Evolutionary conservation across 2,797 vertebrate genomes (phyloP).

Genomic region (Miichthys miiuy): DNA sequence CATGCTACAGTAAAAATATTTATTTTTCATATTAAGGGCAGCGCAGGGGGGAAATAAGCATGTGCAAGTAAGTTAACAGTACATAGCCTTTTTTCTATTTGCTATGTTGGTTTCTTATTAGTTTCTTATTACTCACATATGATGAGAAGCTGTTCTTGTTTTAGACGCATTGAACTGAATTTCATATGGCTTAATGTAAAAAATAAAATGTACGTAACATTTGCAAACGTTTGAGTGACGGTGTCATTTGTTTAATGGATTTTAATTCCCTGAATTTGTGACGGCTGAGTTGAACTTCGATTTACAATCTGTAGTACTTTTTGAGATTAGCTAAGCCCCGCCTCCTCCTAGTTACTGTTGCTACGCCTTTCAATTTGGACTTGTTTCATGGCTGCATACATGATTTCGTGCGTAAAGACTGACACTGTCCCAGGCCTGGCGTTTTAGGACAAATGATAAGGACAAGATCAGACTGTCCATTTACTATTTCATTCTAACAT

Average conservation of each 20-base stretch:
- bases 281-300: background rate
- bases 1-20: constrained; percentile 84
- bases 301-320: background rate
- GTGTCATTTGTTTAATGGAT: background rate
- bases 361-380: background rate
- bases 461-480: too few species aligned
- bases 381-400: background rate
- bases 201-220: constrained; percentile 7
- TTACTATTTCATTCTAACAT: too few species aligned
- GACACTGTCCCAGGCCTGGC: too few species aligned
- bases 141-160: constrained; percentile 46
- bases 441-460: too few species aligned
- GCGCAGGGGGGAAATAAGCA: constrained; percentile 39
- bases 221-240: background rate
- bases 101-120: constrained; percentile 77
- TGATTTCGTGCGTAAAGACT: background rate
- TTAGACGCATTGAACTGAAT: constrained; percentile 53
- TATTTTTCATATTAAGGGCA: constrained; percentile 63
- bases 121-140: constrained; percentile 75
- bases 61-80: constrained; percentile 88
- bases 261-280: constrained; percentile 52
- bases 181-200: constrained; percentile 70
- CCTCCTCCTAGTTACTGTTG: background rate
- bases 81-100: constrained; percentile 85
- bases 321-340: background rate